A percentile compares a stretch with the other conserved stretches of the same genome.
These are phyloP conservation scores for Chaenogobius annularis DNA, from an alignment of 2,113 vertebrate species.

Conservation along the genomic window DNA sequence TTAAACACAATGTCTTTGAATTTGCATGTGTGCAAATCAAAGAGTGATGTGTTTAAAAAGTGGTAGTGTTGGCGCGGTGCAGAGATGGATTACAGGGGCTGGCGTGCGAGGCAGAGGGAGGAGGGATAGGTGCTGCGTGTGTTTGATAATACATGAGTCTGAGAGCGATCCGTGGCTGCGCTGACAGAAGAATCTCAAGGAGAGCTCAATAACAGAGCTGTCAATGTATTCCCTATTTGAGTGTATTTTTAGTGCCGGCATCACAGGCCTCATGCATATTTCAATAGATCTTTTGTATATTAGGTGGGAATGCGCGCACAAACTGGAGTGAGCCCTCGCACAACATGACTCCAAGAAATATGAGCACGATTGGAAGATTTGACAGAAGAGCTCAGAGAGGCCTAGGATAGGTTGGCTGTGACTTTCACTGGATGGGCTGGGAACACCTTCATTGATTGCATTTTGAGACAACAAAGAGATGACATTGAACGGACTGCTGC, in stretches of 20 bases:
- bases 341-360: conserved; percentile 83
- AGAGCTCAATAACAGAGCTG: conserved; percentile 85
- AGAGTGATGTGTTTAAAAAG: conserved; percentile 16
- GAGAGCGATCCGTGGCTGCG: conserved; percentile 68
- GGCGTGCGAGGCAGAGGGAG: conserved; percentile 25
- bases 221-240: conserved; percentile 85
- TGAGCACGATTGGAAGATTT: conserved; percentile 79
- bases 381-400: conserved; percentile 77
- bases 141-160: conserved; percentile 71
- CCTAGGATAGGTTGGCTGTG: conserved; percentile 74
- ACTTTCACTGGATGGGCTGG: conserved; percentile 78
- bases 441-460: conserved; percentile 80
- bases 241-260: conserved; percentile 85
- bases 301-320: conserved; percentile 75
- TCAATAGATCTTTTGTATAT: conserved; percentile 84
- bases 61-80: conserved; percentile 3
- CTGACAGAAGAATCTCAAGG: conserved; percentile 80
- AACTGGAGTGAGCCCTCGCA: conserved; percentile 74
- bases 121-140: conserved; percentile 44
- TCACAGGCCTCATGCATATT: conserved; percentile 84
- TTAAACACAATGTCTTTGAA: background rate
- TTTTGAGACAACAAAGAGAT: conserved; percentile 78
- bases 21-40: conserved; percentile 27
- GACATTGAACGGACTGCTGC: conserved; percentile 70
- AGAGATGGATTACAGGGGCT: conserved; percentile 24